phyloP scores from a whole-genome alignment of 2,113 vertebrate genomes.

The Vulpes vulpes region DNA sequence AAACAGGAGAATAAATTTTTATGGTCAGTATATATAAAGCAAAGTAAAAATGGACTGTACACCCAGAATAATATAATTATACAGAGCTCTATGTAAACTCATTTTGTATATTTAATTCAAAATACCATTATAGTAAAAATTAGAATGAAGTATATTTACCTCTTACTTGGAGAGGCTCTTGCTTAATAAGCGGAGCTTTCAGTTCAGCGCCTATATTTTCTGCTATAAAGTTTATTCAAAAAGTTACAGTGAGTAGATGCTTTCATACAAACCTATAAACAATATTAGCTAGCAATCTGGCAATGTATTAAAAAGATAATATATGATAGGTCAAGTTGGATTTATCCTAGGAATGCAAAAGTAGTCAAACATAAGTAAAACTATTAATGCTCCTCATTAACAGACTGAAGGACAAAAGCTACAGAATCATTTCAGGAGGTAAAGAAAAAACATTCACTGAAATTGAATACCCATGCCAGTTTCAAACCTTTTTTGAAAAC shows the following conservation, averaged over 20 bases:
- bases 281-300: conserved; percentile 25
- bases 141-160: conserved; percentile 82
- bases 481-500: conserved; percentile 58
- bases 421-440: conserved; percentile 22
- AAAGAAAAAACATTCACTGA: conserved; percentile 58
- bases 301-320: conserved; percentile 33
- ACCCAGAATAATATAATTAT: neutral
- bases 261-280: conserved; percentile 61
- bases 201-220: conserved; percentile 80
- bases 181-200: conserved; percentile 84
- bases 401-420: neutral
- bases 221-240: conserved; percentile 81
- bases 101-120: conserved; percentile 44
- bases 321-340: neutral
- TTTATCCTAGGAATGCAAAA: conserved; percentile 11
- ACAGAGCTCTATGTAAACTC: conserved; percentile 16
- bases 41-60: conserved; percentile 25
- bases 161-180: conserved; percentile 90
- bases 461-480: neutral
- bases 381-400: conserved; percentile 26
- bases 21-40: conserved; percentile 45
- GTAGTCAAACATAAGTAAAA: conserved; percentile 36
- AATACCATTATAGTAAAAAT: conserved; percentile 38
- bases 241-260: conserved; percentile 51
- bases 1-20: conserved; percentile 46